Evolutionary conservation across 2,797 vertebrate genomes (phyloP).

Genomic region (Manis crassicaudata): DNA sequence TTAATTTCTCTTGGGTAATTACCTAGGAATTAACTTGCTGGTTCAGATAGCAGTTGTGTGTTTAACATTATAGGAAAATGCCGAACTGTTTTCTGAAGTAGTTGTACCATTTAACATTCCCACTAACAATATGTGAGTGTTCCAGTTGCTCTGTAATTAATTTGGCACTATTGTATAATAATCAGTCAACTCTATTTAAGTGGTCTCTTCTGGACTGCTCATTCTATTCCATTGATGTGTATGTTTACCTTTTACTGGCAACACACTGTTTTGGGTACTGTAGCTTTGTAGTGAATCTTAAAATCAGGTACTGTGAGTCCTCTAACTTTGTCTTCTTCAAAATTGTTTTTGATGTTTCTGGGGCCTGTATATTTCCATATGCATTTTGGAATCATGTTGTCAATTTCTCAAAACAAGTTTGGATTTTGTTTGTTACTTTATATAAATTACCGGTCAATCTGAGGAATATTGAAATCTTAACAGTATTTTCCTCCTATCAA

Average conservation of each 20-base stretch:
- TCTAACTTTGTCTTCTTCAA: slow-evolving; percentile 5
- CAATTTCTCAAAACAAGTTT: slow-evolving; percentile 11
- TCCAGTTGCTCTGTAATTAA: background rate
- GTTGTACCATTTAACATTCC: background rate
- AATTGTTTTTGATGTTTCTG: slow-evolving; percentile 11
- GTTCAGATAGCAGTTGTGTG: background rate
- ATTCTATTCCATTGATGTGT: background rate
- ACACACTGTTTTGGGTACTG: background rate
- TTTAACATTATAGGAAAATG: slow-evolving; percentile 10
- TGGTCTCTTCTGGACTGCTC: background rate
- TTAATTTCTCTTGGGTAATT: slow-evolving; percentile 52
- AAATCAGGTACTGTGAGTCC: background rate
- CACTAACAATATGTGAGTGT: background rate
- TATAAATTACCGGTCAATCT: background rate
- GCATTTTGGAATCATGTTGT: slow-evolving; percentile 26
- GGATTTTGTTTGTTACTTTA: background rate
- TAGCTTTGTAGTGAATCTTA: background rate
- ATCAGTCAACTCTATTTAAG: background rate
- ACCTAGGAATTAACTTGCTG: background rate
- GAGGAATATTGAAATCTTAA: background rate
- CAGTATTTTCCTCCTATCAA: background rate
- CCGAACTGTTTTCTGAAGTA: slow-evolving; percentile 14
- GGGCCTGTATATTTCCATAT: background rate
- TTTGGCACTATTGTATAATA: background rate
- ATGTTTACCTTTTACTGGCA: background rate